Base-by-base conservation (phyloP, 2,888 invertebrate genomes). In the Dicroscelio sp. region DNA sequence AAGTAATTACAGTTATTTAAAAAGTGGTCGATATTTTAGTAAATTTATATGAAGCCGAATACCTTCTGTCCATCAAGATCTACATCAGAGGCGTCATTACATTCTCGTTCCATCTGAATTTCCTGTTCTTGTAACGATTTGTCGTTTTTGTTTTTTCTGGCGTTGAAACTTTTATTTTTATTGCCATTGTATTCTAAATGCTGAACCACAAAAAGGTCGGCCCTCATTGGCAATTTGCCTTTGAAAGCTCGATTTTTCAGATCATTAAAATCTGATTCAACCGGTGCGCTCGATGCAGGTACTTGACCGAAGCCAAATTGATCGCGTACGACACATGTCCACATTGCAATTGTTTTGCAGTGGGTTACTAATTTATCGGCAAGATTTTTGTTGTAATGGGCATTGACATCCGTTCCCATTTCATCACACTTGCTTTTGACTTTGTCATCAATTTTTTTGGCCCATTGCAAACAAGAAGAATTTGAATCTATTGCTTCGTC, bases 221-320 rank as follows among this genome's bases (percentile, higher is more conserved):
- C 71, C 17, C 71, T 38, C 4, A 71, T 14, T 43, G 71, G 71
- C 25, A 71, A 27, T 58, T 38, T 31, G 1, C 43, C 71, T 20
- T 71, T 71, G n/a, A 88, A 17, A 8, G 82, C 8, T 23, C 52
- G 52, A 38, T 67, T 67, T 86, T 92, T 92, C n/a, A 90, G 33
- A 58, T 88, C 67, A 58, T 90, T 90, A 35, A 88, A 90, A 14
- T 92, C 86, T 0, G 73, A 75, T 52, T 90, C 85, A 2, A 90
- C 88, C 0, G 86, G 14, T 73, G 90, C 85, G 38, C 90, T 89
- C 4, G 67, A 71, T 2, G 89, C 90, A 2, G 87, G 87, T 23
- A 85, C 25, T 1, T 82, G 71, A 1, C 90, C 90, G 35, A 60
- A 90, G 2, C 73, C 78, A 60, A 90, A 91, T 33, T 71, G 23